Percentiles rank a stretch among this genome's conserved stretches.
phyloP scores from a whole-genome alignment of 2,888 invertebrate species.

The Dasysyrphus albostriatus region DNA sequence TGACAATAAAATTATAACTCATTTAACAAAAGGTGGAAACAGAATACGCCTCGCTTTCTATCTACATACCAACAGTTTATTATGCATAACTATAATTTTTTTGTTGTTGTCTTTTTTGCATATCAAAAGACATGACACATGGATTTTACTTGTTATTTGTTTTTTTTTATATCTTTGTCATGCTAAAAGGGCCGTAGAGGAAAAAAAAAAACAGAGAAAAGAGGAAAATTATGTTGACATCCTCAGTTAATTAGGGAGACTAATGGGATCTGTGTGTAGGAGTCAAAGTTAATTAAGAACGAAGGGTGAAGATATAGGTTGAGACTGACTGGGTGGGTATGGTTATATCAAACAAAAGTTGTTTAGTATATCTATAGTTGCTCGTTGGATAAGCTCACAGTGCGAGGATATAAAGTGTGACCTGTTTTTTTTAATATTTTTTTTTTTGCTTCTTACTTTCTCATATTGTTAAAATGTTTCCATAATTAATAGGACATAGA shows the following conservation, averaged over 20 bases:
- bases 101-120: slow-evolving; percentile 2
- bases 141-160: slow-evolving; percentile 20
- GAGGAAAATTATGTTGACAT: slow-evolving; percentile 60
- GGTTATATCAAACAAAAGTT: slow-evolving; percentile 9
- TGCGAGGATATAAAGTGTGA: slow-evolving; percentile 42
- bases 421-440: slow-evolving; percentile 45
- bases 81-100: background rate
- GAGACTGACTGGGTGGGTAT: background rate
- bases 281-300: slow-evolving; percentile 64
- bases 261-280: slow-evolving; percentile 70
- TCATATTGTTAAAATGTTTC: slow-evolving; percentile 47
- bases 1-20: slow-evolving; percentile 48
- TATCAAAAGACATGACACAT: slow-evolving; percentile 43
- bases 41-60: slow-evolving; percentile 10
- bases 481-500: slow-evolving; percentile 58
- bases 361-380: background rate
- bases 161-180: slow-evolving; percentile 11
- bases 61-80: background rate
- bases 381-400: slow-evolving; percentile 9
- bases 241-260: slow-evolving; percentile 72
- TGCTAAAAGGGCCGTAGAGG: slow-evolving; percentile 5
- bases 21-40: slow-evolving; percentile 29
- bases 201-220: background rate
- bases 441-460: background rate
- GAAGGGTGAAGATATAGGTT: slow-evolving; percentile 22